Conservation (phyloP, 2,113 vertebrate genomes). For the Paramormyrops kingsleyae region DNA sequence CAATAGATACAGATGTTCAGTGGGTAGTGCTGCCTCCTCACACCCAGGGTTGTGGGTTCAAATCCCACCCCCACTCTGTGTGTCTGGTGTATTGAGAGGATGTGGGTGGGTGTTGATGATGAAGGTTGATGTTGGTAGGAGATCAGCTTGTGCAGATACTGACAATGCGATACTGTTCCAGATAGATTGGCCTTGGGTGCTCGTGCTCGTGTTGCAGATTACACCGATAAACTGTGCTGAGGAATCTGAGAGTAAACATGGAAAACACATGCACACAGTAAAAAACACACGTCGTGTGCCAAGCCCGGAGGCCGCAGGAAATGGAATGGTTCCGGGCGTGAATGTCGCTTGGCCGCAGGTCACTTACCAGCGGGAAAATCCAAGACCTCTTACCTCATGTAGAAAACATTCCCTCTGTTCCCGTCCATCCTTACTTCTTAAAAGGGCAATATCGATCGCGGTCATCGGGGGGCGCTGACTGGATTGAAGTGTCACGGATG, state of each 20-base stretch:
- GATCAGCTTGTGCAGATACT: neutral
- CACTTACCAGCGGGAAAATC: slow-evolving; percentile 22
- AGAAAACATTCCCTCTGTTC: slow-evolving; percentile 46
- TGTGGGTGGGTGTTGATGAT: neutral
- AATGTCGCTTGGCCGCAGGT: slow-evolving; percentile 9
- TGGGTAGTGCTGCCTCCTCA: neutral
- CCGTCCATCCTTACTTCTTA: slow-evolving; percentile 15
- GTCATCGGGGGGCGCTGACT: neutral
- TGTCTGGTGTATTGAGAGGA: neutral
- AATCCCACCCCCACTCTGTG: neutral
- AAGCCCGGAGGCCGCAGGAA: neutral
- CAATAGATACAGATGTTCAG: neutral
- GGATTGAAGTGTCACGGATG: neutral
- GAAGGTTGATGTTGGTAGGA: neutral
- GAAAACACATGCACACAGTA: neutral
- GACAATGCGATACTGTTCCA: neutral
- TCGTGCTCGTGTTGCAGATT: neutral
- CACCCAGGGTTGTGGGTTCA: neutral
- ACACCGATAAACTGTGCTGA: neutral
- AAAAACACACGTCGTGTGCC: neutral
- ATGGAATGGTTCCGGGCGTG: slow-evolving; percentile 10
- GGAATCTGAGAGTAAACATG: neutral
- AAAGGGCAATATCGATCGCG: neutral
- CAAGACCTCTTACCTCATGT: slow-evolving; percentile 42
- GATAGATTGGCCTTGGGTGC: neutral